Conservation (phyloP, 1,140 invertebrate genomes). For the Steinernema feltiae region DNA sequence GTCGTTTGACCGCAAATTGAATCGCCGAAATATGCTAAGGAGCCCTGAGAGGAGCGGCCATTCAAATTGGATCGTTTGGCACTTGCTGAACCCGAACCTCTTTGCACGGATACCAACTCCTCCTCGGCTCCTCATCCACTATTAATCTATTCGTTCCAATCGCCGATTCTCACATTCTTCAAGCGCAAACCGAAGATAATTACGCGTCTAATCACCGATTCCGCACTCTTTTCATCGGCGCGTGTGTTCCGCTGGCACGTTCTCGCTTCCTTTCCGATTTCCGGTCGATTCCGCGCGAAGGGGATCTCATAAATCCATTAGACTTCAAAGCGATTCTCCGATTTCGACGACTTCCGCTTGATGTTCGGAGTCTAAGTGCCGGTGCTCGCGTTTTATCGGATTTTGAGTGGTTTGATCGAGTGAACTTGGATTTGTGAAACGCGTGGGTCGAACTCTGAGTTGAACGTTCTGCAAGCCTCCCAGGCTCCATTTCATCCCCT, state of each 20-base stretch:
- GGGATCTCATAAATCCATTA: conserved; percentile 6
- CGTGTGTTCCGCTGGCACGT: neutral
- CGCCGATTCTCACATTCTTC: conserved; percentile 2
- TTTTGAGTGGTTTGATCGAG: neutral
- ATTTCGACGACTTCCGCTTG: neutral
- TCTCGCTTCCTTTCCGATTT: neutral
- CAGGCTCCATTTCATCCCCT: too few relatives aligned
- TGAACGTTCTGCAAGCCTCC: too few relatives aligned
- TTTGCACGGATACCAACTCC: neutral
- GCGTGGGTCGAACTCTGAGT: too few relatives aligned
- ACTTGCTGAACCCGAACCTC: neutral
- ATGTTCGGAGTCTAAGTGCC: neutral
- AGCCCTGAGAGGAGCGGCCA: neutral
- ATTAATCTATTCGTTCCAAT: conserved; percentile 7
- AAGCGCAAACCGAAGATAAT: neutral
- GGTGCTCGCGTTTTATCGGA: neutral
- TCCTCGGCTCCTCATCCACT: neutral
- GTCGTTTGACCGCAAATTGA: conserved; percentile 15
- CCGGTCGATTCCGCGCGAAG: neutral
- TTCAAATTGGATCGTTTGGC: conserved; percentile 6
- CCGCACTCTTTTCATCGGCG: neutral
- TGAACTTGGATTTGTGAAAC: too few relatives aligned
- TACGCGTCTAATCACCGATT: neutral
- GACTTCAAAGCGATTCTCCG: neutral
- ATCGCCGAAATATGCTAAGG: conserved; percentile 15